These are phyloP conservation scores for Notothenia rossii DNA, from an alignment of 2,113 vertebrate species.

Conservation along the genomic window DNA sequence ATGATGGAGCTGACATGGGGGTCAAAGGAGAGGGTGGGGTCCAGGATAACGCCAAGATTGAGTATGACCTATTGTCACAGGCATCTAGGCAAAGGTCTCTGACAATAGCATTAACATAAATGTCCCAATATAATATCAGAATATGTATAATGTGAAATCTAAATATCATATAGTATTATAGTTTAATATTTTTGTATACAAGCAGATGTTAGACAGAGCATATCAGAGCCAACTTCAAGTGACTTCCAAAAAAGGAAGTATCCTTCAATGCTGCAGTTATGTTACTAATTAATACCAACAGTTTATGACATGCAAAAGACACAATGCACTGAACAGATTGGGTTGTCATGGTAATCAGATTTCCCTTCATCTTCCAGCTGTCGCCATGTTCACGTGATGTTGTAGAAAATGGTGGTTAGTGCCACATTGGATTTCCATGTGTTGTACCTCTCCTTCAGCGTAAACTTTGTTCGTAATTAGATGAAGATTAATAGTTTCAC, in stretches of 20 bases:
- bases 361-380: slow-evolving; percentile 66
- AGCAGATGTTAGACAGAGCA: too few relatives aligned
- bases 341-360: slow-evolving; percentile 66
- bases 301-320: slow-evolving; percentile 35
- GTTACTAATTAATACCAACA: slow-evolving; percentile 53
- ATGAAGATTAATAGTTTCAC: slow-evolving; percentile 30
- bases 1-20: too few relatives aligned
- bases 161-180: too few relatives aligned
- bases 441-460: slow-evolving; percentile 3
- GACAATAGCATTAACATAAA: background rate
- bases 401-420: slow-evolving; percentile 35
- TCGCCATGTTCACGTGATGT: slow-evolving; percentile 18
- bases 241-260: background rate
- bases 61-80: too few relatives aligned
- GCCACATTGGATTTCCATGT: slow-evolving; percentile 32
- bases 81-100: background rate
- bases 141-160: too few relatives aligned
- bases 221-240: too few relatives aligned
- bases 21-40: too few relatives aligned
- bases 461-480: slow-evolving; percentile 13
- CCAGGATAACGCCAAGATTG: too few relatives aligned
- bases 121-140: background rate
- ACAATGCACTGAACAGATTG: slow-evolving; percentile 60
- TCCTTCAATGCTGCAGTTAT: background rate
- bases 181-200: too few relatives aligned